Evolutionary conservation across 2,888 invertebrate species (phyloP).

Genomic region (Heteropelma amictum): DNA sequence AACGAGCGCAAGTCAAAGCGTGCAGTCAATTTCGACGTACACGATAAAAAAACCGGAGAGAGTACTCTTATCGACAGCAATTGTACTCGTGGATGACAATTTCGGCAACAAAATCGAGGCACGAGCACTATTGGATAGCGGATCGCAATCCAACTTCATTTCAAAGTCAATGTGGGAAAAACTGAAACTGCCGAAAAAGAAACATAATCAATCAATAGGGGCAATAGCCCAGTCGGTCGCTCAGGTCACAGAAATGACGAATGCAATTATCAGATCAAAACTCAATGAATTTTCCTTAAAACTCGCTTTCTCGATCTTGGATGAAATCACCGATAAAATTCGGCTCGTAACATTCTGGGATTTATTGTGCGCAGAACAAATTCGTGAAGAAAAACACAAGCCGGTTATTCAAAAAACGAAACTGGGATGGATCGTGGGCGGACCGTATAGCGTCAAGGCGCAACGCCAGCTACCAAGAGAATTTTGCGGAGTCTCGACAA

Average conservation of each 20-base stretch:
- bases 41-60: conserved; percentile 4
- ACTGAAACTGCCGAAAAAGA: background rate
- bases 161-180: background rate
- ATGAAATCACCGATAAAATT: conserved; percentile 17
- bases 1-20: background rate
- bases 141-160: conserved; percentile 53
- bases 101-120: conserved; percentile 19
- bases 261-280: conserved; percentile 15
- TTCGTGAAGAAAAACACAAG: conserved; percentile 6
- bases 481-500: background rate
- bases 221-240: conserved; percentile 6
- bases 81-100: conserved; percentile 27
- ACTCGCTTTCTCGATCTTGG: conserved; percentile 12
- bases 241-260: background rate
- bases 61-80: conserved; percentile 48
- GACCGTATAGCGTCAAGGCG: background rate
- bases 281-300: conserved; percentile 2
- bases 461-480: no score
- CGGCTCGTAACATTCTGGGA: conserved; percentile 14
- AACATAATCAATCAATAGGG: background rate
- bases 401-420: conserved; percentile 29
- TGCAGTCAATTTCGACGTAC: conserved; percentile 1
- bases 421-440: conserved; percentile 61
- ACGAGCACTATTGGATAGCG: conserved; percentile 52
- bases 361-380: conserved; percentile 38